Percentiles rank a stretch among this genome's conserved stretches.
Evolutionary conservation across 2,797 vertebrate species (phyloP).

Genomic region (Microhierax caerulescens): DNA sequence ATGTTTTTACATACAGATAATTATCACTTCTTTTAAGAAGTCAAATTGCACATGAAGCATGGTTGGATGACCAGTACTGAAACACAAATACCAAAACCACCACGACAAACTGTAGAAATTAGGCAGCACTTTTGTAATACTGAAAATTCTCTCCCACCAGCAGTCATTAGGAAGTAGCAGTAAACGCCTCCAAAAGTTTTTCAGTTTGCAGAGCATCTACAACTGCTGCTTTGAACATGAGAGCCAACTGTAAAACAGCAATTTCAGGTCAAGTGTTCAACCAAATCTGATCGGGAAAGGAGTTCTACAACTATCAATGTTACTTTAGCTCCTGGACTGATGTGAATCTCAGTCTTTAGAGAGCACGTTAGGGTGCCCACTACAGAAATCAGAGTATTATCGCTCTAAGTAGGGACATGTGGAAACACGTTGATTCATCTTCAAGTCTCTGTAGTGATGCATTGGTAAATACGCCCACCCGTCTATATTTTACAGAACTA

Average conservation of each 20-base stretch:
- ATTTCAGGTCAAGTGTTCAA: neutral
- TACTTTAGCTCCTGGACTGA: neutral
- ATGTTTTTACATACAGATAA: neutral
- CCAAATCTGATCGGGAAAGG: neutral
- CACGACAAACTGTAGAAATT: neutral
- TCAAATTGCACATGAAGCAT: neutral
- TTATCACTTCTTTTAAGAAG: neutral
- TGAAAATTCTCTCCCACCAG: neutral
- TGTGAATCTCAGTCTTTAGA: neutral
- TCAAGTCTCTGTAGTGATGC: neutral
- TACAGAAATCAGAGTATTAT: neutral
- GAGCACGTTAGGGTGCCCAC: neutral
- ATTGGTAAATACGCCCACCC: neutral
- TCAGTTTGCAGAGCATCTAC: neutral
- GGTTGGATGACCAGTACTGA: neutral
- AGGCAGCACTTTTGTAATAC: neutral
- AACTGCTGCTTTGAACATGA: neutral
- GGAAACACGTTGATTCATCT: neutral
- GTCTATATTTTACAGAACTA: neutral
- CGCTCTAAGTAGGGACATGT: neutral
- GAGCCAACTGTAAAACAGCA: neutral
- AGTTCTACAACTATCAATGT: neutral
- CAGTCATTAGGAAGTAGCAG: neutral
- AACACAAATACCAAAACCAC: neutral
- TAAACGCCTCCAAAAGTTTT: neutral